These are phyloP conservation scores for Morpho deidamia DNA, from an alignment of 2,888 invertebrate genomes.

Conservation along the genomic window DNA sequence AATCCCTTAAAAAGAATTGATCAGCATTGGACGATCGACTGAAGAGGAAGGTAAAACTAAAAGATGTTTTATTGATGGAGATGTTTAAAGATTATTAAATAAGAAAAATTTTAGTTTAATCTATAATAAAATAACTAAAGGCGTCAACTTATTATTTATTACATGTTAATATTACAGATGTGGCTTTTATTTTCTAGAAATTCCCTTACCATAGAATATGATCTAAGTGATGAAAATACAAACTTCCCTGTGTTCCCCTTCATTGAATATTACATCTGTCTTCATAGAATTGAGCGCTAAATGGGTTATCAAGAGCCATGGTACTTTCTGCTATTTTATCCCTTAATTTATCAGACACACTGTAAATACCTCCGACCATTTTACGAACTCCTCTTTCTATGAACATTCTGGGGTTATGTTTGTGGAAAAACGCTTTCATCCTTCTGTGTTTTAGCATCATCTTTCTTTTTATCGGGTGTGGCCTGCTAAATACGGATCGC, in stretches of 20 bases:
- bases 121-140: neutral
- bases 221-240: no score
- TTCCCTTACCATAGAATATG: no score
- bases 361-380: conserved; percentile 49
- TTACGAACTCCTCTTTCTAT: conserved; percentile 41
- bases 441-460: conserved; percentile 45
- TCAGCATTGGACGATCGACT: no score
- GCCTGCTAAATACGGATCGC: conserved; percentile 51
- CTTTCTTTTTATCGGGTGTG: conserved; percentile 52
- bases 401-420: conserved; percentile 41
- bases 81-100: no score
- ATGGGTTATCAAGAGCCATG: conserved; percentile 49
- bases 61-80: no score
- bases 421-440: conserved; percentile 52
- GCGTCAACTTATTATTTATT: neutral
- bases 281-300: conserved; percentile 55
- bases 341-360: conserved; percentile 50
- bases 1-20: no score
- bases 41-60: no score
- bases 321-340: conserved; percentile 56
- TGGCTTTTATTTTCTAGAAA: neutral
- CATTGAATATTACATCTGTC: conserved; percentile 53
- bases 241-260: neutral
- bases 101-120: no score
- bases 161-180: conserved; percentile 7